These are phyloP conservation scores for Macrotrachela quadricornifera DNA, from an alignment of 1,140 invertebrate genomes.

Conservation along the genomic window DNA sequence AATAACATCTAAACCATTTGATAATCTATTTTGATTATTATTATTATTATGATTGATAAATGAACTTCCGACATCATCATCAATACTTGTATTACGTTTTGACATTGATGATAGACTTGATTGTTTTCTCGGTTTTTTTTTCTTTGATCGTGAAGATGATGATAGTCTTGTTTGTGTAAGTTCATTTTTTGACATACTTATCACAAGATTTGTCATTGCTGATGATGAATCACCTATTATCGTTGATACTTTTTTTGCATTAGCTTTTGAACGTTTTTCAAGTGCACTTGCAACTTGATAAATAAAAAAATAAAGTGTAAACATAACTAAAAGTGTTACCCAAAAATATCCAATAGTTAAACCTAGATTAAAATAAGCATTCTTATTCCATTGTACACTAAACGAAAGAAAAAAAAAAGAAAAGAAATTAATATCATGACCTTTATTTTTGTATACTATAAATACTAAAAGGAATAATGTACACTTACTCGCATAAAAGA, in stretches of 20 bases:
- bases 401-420: constrained; percentile 54
- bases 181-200: constrained; percentile 36
- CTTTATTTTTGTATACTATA: constrained; percentile 21
- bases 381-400: constrained; percentile 88
- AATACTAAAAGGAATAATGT: constrained; percentile 24
- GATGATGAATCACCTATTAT: constrained; percentile 68
- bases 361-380: constrained; percentile 89
- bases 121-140: too few species aligned
- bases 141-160: too few species aligned
- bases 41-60: too few species aligned
- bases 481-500: constrained; percentile 61
- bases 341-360: constrained; percentile 67
- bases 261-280: constrained; percentile 91
- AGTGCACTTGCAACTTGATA: constrained; percentile 93
- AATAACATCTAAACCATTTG: too few species aligned
- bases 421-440: too few species aligned
- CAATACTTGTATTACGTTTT: too few species aligned
- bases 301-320: constrained; percentile 68
- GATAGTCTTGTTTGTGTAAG: constrained; percentile 47
- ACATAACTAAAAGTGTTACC: constrained; percentile 20
- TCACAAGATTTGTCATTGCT: constrained; percentile 46
- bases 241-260: constrained; percentile 58
- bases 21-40: too few species aligned
- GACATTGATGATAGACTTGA: too few species aligned
- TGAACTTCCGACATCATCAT: too few species aligned